phyloP scores from a whole-genome alignment of 2,113 vertebrate genomes.

The Pagrus major region DNA sequence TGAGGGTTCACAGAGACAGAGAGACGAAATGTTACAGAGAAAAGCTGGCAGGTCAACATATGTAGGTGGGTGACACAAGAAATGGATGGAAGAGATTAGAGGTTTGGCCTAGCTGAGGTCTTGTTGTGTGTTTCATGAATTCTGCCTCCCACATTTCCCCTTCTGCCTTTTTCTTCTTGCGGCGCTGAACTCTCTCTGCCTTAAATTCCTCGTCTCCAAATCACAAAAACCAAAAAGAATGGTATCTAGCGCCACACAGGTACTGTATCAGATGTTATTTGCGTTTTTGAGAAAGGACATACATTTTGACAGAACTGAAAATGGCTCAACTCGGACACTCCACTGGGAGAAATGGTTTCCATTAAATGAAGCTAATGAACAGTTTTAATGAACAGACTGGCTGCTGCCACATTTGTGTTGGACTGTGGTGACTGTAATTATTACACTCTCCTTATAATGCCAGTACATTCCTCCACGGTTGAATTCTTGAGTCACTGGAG shows the following conservation, averaged over 20 bases:
- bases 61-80: constrained; percentile 32
- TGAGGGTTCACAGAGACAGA: background rate
- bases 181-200: constrained; percentile 23
- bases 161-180: constrained; percentile 18
- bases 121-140: constrained; percentile 44
- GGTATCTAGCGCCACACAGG: background rate
- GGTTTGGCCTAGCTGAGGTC: constrained; percentile 47
- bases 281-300: background rate
- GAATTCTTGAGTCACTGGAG: background rate
- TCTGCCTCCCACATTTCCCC: constrained; percentile 51
- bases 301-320: background rate
- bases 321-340: background rate
- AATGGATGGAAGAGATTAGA: constrained; percentile 28
- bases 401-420: background rate
- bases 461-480: background rate
- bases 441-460: background rate
- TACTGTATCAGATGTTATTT: background rate
- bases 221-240: background rate
- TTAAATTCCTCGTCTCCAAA: background rate
- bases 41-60: background rate
- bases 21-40: background rate
- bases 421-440: background rate
- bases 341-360: background rate
- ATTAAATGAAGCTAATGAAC: background rate
- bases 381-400: background rate